Evolutionary conservation across 2,113 vertebrate genomes (phyloP).

Genomic region (Arvicanthis niloticus): DNA sequence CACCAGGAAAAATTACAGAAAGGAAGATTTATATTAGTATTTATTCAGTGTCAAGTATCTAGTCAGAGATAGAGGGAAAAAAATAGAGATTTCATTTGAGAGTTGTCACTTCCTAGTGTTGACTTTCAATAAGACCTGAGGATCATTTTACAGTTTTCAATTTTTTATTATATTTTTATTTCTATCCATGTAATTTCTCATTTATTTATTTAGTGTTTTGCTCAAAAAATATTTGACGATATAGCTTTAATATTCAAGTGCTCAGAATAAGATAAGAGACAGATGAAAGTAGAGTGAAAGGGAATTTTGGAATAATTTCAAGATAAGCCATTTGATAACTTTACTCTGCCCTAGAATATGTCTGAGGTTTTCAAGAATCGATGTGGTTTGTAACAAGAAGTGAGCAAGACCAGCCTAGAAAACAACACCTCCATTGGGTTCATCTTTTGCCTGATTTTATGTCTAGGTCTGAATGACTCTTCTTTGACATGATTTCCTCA

Average conservation of each 20-base stretch:
- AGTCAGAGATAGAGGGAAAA: background rate
- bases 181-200: background rate
- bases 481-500: conserved; percentile 7
- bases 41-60: background rate
- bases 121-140: background rate
- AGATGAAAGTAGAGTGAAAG: background rate
- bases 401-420: background rate
- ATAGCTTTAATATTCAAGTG: background rate
- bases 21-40: background rate
- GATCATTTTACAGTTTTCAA: background rate
- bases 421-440: background rate
- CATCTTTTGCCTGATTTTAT: background rate
- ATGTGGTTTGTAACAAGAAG: conserved; percentile 1
- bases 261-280: background rate
- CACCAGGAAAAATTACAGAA: background rate
- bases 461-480: background rate
- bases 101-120: background rate
- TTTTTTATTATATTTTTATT: conserved; percentile 32
- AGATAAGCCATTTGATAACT: background rate
- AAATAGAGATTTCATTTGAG: background rate
- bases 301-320: conserved; percentile 47
- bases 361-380: background rate
- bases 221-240: background rate
- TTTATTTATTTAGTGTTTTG: background rate
- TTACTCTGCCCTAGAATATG: conserved; percentile 1